Base-by-base conservation (phyloP, 2,113 vertebrate genomes). In the Cavia porcellus region DNA sequence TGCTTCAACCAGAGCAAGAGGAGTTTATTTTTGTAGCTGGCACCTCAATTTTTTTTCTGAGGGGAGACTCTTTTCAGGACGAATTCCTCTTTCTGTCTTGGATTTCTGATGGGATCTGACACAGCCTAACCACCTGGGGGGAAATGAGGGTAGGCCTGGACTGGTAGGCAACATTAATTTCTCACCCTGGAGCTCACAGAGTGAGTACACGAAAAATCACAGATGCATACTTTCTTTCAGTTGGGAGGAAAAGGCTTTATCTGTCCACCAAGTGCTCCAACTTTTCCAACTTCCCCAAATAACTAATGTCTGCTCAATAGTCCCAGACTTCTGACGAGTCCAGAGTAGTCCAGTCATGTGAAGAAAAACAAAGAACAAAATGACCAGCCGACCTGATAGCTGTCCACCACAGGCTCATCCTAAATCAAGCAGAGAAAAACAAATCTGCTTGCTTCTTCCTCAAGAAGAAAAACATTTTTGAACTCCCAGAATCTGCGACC, bases 401-500 rank as follows among this genome's bases (percentile, higher is more conserved):
- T 70, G 25, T 0, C 13, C 3, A 70, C 13, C 13, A 6, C 11
- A 17, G 47, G 4, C 4, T 42, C 13, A 70, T 8, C 10, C 61
- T 14, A n/a, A 1, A 92, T 10, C 8, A n/a, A 82, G 1, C 1
- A 32, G 20, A 80, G 20, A 92, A 42, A 87, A 45, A 9, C 11
- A 82, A 7, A 88, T 3, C 15, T 32, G 0, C 25, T 50, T 74
- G 17, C 10, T 9, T 87, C 57, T 91, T 1, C 4, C 5, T 42
- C 47, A 20, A 20, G 50, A 74, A 45, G 2, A 13, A 79, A 86
- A 80, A 17, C 7, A 3, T 45, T 66, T 12, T 28, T 35, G 42
- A 86, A 1, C 3, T 15, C 7, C 19, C 12, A 66, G 5, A 13
- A 19, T 32, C 35, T 55, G 25, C 11, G 2, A 1, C 7, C 8